A percentile compares a stretch with the other conserved stretches of the same genome.
phyloP scores from a whole-genome alignment of 2,797 vertebrate species.

The Xerus rutilus region DNA sequence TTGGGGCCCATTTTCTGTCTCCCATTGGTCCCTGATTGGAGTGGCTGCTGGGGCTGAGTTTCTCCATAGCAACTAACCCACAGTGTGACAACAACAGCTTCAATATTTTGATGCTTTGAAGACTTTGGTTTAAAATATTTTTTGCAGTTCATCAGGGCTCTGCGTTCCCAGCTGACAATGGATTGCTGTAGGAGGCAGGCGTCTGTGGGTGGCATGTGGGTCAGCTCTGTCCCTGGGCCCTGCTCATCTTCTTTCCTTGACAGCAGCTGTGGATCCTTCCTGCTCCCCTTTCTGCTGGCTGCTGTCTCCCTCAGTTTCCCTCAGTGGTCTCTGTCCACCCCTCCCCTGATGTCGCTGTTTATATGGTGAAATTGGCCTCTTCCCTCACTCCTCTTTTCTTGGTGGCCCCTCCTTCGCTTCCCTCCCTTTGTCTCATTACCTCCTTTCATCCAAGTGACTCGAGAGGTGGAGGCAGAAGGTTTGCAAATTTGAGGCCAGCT shows the following conservation, averaged over 20 bases:
- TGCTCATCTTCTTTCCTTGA: not conserved
- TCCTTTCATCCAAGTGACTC: not conserved
- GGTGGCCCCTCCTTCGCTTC: too few relatives aligned
- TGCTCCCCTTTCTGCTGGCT: not conserved
- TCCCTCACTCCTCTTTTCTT: not conserved
- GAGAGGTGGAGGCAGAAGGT: too few relatives aligned
- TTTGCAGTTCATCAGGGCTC: conserved; percentile 2
- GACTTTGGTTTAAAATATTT: conserved; percentile 69
- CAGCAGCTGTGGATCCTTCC: not conserved
- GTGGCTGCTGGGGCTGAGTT: conserved; percentile 13
- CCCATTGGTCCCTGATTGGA: not conserved
- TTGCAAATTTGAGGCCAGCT: too few relatives aligned
- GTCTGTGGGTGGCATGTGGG: fast-evolving
- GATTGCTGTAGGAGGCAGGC: not conserved
- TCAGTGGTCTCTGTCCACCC: not conserved
- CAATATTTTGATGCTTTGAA: conserved; percentile 73
- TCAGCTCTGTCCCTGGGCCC: not conserved
- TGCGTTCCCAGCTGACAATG: not conserved
- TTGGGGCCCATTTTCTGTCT: conserved; percentile 34
- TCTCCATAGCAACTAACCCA: conserved; percentile 75
- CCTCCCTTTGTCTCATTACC: not conserved
- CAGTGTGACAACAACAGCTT: conserved; percentile 60
- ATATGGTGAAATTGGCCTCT: not conserved
- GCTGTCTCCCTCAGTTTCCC: too few relatives aligned
- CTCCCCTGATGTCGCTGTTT: not conserved